A percentile compares a stretch with the other conserved stretches of the same genome.
phyloP scores from a whole-genome alignment of 2,113 vertebrate genomes.

The Dicrurus megarhynchus region DNA sequence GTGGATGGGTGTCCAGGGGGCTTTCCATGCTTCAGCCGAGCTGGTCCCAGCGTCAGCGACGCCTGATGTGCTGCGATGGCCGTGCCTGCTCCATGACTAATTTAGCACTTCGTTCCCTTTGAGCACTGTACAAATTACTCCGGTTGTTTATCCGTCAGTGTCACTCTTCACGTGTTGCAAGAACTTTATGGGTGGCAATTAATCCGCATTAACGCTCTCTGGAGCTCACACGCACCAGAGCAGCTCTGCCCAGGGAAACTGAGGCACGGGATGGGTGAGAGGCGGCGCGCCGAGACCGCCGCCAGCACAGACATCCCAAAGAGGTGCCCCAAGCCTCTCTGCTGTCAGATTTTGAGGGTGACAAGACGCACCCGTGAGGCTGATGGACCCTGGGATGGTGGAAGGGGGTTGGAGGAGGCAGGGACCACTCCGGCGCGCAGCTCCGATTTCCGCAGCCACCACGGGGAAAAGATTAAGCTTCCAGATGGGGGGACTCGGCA shows the following conservation, averaged over 20 bases:
- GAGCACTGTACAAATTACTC: neutral
- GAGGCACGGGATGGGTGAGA: neutral
- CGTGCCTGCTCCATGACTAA: neutral
- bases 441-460: neutral
- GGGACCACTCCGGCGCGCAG: accelerated
- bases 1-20: neutral
- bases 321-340: accelerated
- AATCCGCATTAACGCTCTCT: neutral
- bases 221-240: accelerated
- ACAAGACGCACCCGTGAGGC: accelerated
- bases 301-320: neutral
- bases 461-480: neutral
- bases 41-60: neutral
- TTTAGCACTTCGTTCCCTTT: neutral
- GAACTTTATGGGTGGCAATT: neutral
- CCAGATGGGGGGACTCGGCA: neutral
- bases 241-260: neutral
- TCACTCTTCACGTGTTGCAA: neutral
- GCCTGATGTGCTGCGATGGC: neutral
- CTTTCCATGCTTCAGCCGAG: neutral
- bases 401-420: neutral
- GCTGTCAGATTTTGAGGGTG: neutral
- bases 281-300: accelerated
- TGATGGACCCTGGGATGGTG: neutral
- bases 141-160: neutral